Base-by-base conservation (phyloP, 2,888 invertebrate species). In the Drosophila differens region DNA sequence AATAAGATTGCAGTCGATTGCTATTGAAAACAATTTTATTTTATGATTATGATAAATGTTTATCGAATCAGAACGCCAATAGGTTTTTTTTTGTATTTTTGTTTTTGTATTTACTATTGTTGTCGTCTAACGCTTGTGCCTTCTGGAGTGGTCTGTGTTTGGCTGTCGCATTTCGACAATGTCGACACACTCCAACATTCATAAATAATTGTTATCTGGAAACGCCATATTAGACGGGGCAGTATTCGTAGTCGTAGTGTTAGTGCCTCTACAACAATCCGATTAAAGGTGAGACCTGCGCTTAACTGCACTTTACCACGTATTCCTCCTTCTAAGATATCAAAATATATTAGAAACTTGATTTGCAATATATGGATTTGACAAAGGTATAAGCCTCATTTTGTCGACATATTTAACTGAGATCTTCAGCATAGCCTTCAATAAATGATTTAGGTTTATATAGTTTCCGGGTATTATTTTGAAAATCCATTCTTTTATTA, bases 11-110 rank as follows among this genome's bases (percentile, higher is more conserved):
- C 82, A 88, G 78, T 66, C 82, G 69, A 79, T 83, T 73, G 90
- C 54, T 59, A 78, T 76, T 70, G 65, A 80, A 84, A 74, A 69
- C 74, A 74, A 69, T 86, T 81, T 78, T 85, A 76, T 77, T 82
- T 86, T 83, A 86, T 82, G 85, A 83, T 83, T 91, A 90, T 88
- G 92, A 91, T 91, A 92, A 92, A 91, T 83, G 78, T 91, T 91
- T 92, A 91, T 92, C 91, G 92, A 92, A 91, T 92, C 89, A 86
- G 80, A 92, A 87, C 83, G 80, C 79, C 85, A 82, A 84, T 82
- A 76, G 79, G 65, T 57, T 60, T 67, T 73, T 82, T 84, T 53
- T 66, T 70, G 80, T 44, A 44, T 68, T 61, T 70, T 66, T 66
- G 54, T 76, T 79, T 53, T 62, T 67, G 72, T 47, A 47, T 65